A percentile compares a stretch with the other conserved stretches of the same genome.
These are phyloP conservation scores for Chrysaora quinquecirrha DNA, from an alignment of 30 jellyfish, hydroid and myxozoan species.

Conservation along the genomic window DNA sequence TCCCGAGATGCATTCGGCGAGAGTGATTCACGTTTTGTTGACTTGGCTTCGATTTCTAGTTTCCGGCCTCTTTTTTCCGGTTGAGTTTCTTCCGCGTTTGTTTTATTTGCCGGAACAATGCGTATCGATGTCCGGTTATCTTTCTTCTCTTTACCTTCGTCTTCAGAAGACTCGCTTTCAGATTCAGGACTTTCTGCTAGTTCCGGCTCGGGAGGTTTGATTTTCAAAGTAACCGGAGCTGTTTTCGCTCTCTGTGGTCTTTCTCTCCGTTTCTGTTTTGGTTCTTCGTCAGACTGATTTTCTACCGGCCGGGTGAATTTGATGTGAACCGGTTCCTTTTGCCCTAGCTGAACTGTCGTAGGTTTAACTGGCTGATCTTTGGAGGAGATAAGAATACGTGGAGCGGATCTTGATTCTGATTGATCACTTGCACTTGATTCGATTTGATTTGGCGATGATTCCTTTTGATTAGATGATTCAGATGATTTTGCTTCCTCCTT, in stretches of 20 bases:
- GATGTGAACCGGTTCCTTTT: neutral
- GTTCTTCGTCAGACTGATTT: neutral
- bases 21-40: slow-evolving; percentile 24
- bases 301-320: slow-evolving; percentile 5
- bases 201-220: slow-evolving; percentile 10
- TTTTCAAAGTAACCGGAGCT: slow-evolving; percentile 35
- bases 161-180: neutral
- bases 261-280: slow-evolving; percentile 15
- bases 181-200: neutral
- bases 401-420: too few species aligned
- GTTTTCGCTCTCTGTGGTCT: slow-evolving; percentile 59
- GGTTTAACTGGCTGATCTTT: neutral
- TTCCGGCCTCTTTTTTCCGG: neutral
- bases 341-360: slow-evolving; percentile 5
- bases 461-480: neutral
- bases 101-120: slow-evolving; percentile 31
- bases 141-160: slow-evolving; percentile 6
- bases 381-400: neutral
- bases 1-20: neutral
- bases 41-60: slow-evolving; percentile 51
- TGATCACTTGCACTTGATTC: neutral
- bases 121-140: slow-evolving; percentile 56
- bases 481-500: neutral
- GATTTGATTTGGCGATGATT: neutral
- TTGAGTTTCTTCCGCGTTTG: too few species aligned